phyloP scores from a whole-genome alignment of 2,113 vertebrate species.

The Tor tambroides region DNA sequence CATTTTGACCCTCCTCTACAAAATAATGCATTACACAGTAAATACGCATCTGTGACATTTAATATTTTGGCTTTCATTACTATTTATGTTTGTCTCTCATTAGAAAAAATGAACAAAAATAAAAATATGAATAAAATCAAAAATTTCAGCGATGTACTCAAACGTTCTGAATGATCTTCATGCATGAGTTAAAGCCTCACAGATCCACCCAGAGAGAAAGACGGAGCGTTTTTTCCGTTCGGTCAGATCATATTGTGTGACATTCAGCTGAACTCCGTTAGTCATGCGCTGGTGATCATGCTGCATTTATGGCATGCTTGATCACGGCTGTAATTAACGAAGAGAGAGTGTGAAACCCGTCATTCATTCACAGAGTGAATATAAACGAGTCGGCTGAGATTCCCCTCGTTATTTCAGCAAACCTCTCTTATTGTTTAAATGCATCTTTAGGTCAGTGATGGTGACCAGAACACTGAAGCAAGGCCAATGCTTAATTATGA shows the following conservation, averaged over 20 bases:
- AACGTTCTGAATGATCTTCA: background rate
- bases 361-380: background rate
- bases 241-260: constrained; percentile 6
- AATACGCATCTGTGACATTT: no score
- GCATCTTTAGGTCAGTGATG: background rate
- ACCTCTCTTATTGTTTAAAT: background rate
- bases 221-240: background rate
- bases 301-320: background rate
- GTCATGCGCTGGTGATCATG: background rate
- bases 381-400: background rate
- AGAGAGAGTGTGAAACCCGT: no score
- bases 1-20: no score
- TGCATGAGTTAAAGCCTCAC: background rate
- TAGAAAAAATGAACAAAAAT: no score
- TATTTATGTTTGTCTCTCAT: no score
- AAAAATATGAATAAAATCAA: no score
- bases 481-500: no score
- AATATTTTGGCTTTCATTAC: no score
- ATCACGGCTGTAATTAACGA: constrained; percentile 9
- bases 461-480: background rate
- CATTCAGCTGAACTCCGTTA: constrained; percentile 15
- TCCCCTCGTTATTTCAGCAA: background rate
- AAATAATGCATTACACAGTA: no score
- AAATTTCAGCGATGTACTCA: no score
- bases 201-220: background rate